Evolutionary conservation across 23 tunicate genomes (phyloP).

Genomic region (Botrylloides violaceus): DNA sequence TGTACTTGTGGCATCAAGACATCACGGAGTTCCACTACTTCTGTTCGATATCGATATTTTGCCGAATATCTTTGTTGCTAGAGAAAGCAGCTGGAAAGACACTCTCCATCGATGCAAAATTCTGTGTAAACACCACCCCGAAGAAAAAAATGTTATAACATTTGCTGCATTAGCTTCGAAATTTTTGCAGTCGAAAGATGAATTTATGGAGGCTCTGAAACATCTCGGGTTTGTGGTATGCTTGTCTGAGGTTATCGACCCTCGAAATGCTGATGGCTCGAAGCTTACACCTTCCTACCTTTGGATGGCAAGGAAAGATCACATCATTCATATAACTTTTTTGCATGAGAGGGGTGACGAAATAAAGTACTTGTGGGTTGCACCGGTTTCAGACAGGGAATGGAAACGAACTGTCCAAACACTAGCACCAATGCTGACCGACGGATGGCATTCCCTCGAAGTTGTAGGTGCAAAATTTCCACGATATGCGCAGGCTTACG

Average conservation of each 20-base stretch:
- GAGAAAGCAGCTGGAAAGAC: conserved; percentile 45
- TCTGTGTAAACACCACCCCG: conserved; percentile 33
- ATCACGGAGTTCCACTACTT: conserved; percentile 37
- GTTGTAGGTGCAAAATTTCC: conserved; percentile 31
- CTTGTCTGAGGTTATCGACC: conserved; percentile 18
- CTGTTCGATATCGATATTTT: conserved; percentile 71
- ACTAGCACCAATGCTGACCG: conserved; percentile 1
- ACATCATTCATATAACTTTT: conserved; percentile 32
- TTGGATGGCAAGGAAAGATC: conserved; percentile 27
- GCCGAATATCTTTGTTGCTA: conserved; percentile 55
- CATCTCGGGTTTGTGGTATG: conserved; percentile 19
- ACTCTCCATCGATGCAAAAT: conserved; percentile 35
- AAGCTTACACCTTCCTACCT: conserved; percentile 15
- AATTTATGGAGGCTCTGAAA: conserved; percentile 5
- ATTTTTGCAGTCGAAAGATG: conserved; percentile 13
- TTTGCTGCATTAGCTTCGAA: conserved; percentile 24
- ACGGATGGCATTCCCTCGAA: conserved; percentile 24
- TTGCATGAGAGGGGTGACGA: conserved; percentile 22
- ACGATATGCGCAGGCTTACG: conserved; percentile 27
- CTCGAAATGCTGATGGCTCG: background rate
- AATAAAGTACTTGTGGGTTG: conserved; percentile 28
- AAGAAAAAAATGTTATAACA: conserved; percentile 35
- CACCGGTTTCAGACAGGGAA: conserved; percentile 25
- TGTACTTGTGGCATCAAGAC: conserved; percentile 12
- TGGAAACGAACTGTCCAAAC: conserved; percentile 24